Evolutionary conservation across 1,140 invertebrate genomes (phyloP).

Genomic region (Drosophila repletoides): DNA sequence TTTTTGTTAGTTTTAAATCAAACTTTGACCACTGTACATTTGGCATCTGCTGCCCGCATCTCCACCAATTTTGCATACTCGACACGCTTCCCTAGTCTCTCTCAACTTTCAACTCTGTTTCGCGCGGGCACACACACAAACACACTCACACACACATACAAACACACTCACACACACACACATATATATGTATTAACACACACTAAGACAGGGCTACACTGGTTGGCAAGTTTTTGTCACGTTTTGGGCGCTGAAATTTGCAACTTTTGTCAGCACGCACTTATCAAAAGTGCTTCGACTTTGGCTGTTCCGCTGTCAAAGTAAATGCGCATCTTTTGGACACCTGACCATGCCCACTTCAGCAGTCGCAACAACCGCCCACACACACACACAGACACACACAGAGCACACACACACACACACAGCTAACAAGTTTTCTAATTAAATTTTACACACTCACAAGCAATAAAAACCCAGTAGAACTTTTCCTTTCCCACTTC

Average conservation of each 20-base stretch:
- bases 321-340: conserved; percentile 63
- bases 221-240: conserved; percentile 69
- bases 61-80: conserved; percentile 68
- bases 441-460: conserved; percentile 58
- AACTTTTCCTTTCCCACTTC: too few species aligned
- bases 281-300: conserved; percentile 75
- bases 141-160: conserved; percentile 1
- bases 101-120: conserved; percentile 28
- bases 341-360: conserved; percentile 52
- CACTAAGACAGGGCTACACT: background rate
- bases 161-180: conserved; percentile 2
- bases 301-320: conserved; percentile 46
- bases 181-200: too few species aligned
- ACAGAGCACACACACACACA: too few species aligned
- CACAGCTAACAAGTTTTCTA: conserved; percentile 56
- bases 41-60: background rate
- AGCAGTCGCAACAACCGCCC: background rate
- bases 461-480: background rate
- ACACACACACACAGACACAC: too few species aligned
- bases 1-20: too few species aligned
- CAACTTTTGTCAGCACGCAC: conserved; percentile 69
- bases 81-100: conserved; percentile 61
- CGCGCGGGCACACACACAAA: background rate
- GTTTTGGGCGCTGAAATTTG: conserved; percentile 67
- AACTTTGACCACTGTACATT: background rate